Evolutionary conservation across 2,888 invertebrate genomes (phyloP).

Genomic region (Apamea monoglypha): DNA sequence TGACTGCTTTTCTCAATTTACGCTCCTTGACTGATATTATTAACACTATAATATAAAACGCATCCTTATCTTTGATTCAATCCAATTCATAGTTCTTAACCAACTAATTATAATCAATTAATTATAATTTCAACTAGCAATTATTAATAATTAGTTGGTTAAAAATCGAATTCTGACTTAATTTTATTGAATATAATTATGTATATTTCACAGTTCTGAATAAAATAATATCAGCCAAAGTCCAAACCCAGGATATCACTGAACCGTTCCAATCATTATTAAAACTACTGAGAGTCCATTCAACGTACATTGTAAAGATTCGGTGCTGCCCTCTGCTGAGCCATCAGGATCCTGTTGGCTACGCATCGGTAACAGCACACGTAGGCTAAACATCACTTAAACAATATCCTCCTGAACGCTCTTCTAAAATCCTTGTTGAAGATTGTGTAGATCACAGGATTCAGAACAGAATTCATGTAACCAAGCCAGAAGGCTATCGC

Average conservation of each 20-base stretch:
- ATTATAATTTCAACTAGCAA: background rate
- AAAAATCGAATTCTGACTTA: conserved; percentile 1
- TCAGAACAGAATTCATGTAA: conserved; percentile 98
- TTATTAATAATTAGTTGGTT: conserved; percentile 40
- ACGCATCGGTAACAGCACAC: conserved; percentile 95
- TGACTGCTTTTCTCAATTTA: conserved; percentile 32
- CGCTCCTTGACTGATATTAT: conserved; percentile 51
- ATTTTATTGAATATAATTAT: background rate
- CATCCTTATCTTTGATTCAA: background rate
- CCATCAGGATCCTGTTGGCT: conserved; percentile 91
- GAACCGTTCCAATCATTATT: conserved; percentile 42
- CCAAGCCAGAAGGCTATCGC: conserved; percentile 99
- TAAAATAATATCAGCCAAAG: conserved; percentile 49
- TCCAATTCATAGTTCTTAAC: background rate
- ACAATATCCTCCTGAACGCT: conserved; percentile 98
- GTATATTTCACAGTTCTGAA: conserved; percentile 1
- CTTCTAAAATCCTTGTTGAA: conserved; percentile 99
- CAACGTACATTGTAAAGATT: conserved; percentile 90
- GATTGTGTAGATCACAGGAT: conserved; percentile 98
- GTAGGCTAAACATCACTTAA: conserved; percentile 97
- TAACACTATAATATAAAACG: background rate
- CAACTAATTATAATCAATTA: conserved; percentile 23
- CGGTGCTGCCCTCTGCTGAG: conserved; percentile 91
- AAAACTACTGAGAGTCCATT: conserved; percentile 64
- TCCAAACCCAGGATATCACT: conserved; percentile 33